These are phyloP conservation scores for Cettia cetti DNA, from an alignment of 2,113 vertebrate species.

Conservation along the genomic window DNA sequence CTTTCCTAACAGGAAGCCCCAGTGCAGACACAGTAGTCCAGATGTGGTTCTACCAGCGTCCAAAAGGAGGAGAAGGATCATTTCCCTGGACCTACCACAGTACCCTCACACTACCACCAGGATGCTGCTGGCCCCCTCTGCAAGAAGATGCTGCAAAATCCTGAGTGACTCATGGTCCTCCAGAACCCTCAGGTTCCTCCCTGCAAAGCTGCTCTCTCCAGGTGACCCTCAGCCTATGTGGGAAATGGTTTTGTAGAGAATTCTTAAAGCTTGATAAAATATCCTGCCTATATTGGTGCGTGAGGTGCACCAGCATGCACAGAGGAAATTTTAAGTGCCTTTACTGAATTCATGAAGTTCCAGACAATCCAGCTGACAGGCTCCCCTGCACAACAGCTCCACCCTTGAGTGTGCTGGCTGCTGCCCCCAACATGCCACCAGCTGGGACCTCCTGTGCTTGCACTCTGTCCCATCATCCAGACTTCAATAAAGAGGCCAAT, in stretches of 20 bases:
- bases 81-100: neutral
- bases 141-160: neutral
- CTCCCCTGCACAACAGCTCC: neutral
- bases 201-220: neutral
- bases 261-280: too few relatives aligned
- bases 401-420: neutral
- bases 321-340: neutral
- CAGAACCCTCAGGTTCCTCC: neutral
- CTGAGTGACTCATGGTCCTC: neutral
- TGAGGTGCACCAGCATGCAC: neutral
- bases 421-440: neutral
- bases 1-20: neutral
- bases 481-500: neutral
- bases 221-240: neutral
- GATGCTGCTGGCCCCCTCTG: neutral
- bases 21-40: neutral
- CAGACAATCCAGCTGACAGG: neutral
- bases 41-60: neutral
- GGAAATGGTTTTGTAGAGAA: too few relatives aligned
- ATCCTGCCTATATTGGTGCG: neutral
- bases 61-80: neutral
- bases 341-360: neutral
- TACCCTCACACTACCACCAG: neutral
- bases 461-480: neutral
- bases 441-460: neutral